Base-by-base conservation (phyloP, 30 jellyfish, hydroid and myxozoan genomes). In the Turritopsis rubra region DNA sequence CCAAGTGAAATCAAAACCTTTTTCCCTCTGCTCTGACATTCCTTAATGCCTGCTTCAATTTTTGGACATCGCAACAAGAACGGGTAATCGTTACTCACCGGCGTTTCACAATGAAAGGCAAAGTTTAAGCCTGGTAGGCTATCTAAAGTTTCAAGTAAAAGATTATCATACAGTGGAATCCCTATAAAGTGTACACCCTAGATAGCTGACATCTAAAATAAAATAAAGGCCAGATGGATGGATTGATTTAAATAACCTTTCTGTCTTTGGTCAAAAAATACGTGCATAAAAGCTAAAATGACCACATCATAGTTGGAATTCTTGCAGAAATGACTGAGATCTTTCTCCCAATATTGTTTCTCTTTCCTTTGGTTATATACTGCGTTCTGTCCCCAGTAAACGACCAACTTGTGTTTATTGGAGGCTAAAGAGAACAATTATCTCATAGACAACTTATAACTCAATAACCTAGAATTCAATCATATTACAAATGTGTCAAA, bases 301-400 rank as follows among this genome's bases (percentile, higher is more conserved):
- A 87, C 52, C 24, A 73, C 71, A 89, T 87, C 94, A 73, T 87
- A 87, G 21, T 83, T 82, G 27, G 79, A 21, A 70, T 87, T 71
- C 79, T 71, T 52, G 83, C 95, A 87, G 52, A 87, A 82, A 29
- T 65, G 87, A 23, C 52, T 41, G 53, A 87, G 89, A 30, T 81
- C 92, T 66, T 75, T 72, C 73, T 85, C 92, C 91, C 91, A 85
- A 22, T 75, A 73, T 30, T 85, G 84, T 9, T 25, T 23, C 7
- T 79, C 92, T 85, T 85, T 85, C 54, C 65, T 53, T 72, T 26
- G 29, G 71, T 81, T 81, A 54, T 81, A 75, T 20, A 71, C 89
- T 4, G 95, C 90, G 81, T 87, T 79, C 83, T 87, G 95, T 16
- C 95, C 95, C 95, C 95, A 87, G 75, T 87, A 87, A 19, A 74